Evolutionary conservation across 2,113 vertebrate genomes (phyloP).

Genomic region (Sturnus vulgaris): DNA sequence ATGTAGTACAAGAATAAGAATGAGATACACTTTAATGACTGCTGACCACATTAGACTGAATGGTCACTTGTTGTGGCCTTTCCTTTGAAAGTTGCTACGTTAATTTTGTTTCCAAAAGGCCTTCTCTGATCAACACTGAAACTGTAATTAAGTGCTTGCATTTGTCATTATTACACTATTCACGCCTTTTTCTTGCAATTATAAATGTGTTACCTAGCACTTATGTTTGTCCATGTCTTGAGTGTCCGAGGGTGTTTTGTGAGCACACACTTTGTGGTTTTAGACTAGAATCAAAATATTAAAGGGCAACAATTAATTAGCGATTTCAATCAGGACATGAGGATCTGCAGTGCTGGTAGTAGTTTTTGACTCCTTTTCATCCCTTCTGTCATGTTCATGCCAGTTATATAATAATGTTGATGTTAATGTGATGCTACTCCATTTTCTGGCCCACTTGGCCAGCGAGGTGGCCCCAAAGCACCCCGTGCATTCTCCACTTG

Average conservation of each 20-base stretch:
- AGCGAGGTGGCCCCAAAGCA: background rate
- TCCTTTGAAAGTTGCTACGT: background rate
- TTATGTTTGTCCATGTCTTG: background rate
- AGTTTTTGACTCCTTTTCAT: background rate
- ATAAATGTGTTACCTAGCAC: background rate
- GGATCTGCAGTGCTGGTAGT: background rate
- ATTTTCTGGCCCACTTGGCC: background rate
- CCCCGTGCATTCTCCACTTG: background rate
- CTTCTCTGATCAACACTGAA: conserved; percentile 9
- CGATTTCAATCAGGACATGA: background rate
- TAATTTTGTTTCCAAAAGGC: conserved; percentile 1
- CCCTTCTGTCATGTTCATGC: background rate
- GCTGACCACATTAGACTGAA: background rate
- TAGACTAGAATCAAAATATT: background rate
- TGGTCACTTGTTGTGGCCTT: background rate
- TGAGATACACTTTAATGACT: background rate
- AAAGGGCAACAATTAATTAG: background rate
- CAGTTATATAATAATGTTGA: background rate
- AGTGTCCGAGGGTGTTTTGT: background rate
- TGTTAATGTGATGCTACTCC: background rate
- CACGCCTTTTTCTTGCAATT: conserved; percentile 4
- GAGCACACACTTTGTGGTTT: background rate
- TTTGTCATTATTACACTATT: conserved; percentile 9
- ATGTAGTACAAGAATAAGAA: background rate
- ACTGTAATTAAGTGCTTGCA: background rate